These are phyloP conservation scores for Coenobita brevimanus DNA, from an alignment of 1,140 invertebrate genomes.

Conservation along the genomic window DNA sequence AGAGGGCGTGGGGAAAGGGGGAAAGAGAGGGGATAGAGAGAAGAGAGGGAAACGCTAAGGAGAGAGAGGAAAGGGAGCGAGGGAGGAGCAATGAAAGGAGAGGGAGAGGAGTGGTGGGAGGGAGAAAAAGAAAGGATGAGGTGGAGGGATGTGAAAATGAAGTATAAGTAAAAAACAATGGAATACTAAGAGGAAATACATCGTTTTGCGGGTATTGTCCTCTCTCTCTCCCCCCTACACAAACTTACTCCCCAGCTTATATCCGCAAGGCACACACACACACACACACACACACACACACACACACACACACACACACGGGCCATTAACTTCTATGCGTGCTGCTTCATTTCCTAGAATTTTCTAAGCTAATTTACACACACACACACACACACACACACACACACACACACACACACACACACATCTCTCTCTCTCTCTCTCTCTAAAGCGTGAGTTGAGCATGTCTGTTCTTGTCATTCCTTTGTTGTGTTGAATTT, in stretches of 20 bases:
- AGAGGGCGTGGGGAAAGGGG: neutral
- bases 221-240: neutral
- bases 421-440: neutral
- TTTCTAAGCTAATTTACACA: neutral
- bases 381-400: constrained; percentile 3
- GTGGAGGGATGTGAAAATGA: too few species aligned
- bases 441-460: too few species aligned
- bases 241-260: neutral
- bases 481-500: neutral
- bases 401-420: constrained; percentile 7
- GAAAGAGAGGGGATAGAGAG: too few species aligned
- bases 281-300: constrained; percentile 12
- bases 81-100: too few species aligned
- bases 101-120: too few species aligned
- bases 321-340: neutral
- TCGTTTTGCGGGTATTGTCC: neutral
- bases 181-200: neutral
- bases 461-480: too few species aligned
- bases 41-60: too few species aligned
- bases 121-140: too few species aligned
- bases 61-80: too few species aligned
- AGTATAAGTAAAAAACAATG: neutral
- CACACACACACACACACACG: neutral
- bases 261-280: neutral
- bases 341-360: neutral